Evolutionary conservation across 1,140 invertebrate genomes (phyloP), one percentile per base, ranked within the genome.

Genomic region (Sarcophaga peregrina): DNA sequence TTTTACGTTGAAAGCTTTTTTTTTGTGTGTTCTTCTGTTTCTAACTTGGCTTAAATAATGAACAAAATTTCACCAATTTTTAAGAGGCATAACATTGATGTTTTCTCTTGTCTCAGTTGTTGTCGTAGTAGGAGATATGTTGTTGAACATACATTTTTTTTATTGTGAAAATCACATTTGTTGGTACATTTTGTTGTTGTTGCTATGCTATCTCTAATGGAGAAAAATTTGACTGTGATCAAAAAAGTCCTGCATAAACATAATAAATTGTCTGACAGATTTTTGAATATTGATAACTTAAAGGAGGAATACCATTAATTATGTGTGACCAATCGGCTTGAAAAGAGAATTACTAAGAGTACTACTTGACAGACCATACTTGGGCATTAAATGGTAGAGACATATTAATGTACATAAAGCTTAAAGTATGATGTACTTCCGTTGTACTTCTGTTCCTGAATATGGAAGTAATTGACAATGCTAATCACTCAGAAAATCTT

Each of bases 51-150:
- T 78, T 52, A 78, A 78, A 78, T 78, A 78, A 78, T 78, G 75
- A 78, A 78, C 50, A 78, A 50, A 78, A 78, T 78, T 78, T 78
- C 75, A 78, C 75, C 75, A 78, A 78, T 52, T 78, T 78, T 78
- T 78, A 76, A 76, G 45, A 48, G 75, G 47, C 47, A 78, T 78
- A 78, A 52, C 75, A 50, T 78, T 78, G 47, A 50, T 50, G 17
- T 48, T 78, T 48, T 46, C 17, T 47, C 25, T 45, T 37, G 73
- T 37, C 46, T 8, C 5, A 46, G 37, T 76, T 76, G 7, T 78
- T 78, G 75, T 20, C 8, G 47, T 50, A 50, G 47, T 78, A 78
- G 75, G 47, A 78, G 47, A 78, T 50, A 68, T 68, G 62, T 68
- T 68, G 62, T 17, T 68, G 3, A 68, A 68, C 62, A 68, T 25